Evolutionary conservation across 2,113 vertebrate species (phyloP), one percentile per base, ranked within the genome.

Genomic region (Rattus norvegicus): DNA sequence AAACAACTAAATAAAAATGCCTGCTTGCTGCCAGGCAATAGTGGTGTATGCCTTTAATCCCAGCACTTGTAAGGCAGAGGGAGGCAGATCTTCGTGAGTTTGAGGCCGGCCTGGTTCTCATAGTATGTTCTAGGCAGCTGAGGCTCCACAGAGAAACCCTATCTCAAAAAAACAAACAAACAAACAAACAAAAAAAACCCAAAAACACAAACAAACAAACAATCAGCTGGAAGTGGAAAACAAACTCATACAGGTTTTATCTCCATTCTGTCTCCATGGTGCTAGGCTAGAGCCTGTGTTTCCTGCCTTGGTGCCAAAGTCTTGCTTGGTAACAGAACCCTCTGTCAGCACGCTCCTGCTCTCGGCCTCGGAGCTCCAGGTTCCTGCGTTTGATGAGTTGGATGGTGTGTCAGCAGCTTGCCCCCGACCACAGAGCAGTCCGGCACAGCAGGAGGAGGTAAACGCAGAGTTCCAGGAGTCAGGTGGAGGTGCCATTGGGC

Each of bases 401-500:
- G 97, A 98, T 88, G 87, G 63, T 80, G 97, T 98, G 24, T 72
- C 96, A 76, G 92, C 96, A 92, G 79, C 83, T 0, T 97, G 97
- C 90, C 95, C 98, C 91, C 95, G 91, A 84, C 90, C 97, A 1
- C 97, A 98, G 84, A 97, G 94, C 88, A 98, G 88, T 80, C 91
- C 97, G 86, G 93, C 95, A 63, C 96, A 97, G 93, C 96, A 98
- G 95, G 98, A 98, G 96, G 98, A 98, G 98, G 99, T 99, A 96
- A 98, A 93, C 96, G 33, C 52, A 69, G 19, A 88, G 36, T 79
- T 10, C 8, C 24, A 54, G 43, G 1, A 43, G 19, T 80, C 2
- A 2, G 17, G 30, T 17, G 36, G 14, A 13, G 0, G 36, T 30
- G n/a, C 4, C 52, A 54, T 19, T 52, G 17, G 36, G 16, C 3